phyloP scores from a whole-genome alignment of 2,113 vertebrate species.

The Ptilorrhoa leucosticta region DNA sequence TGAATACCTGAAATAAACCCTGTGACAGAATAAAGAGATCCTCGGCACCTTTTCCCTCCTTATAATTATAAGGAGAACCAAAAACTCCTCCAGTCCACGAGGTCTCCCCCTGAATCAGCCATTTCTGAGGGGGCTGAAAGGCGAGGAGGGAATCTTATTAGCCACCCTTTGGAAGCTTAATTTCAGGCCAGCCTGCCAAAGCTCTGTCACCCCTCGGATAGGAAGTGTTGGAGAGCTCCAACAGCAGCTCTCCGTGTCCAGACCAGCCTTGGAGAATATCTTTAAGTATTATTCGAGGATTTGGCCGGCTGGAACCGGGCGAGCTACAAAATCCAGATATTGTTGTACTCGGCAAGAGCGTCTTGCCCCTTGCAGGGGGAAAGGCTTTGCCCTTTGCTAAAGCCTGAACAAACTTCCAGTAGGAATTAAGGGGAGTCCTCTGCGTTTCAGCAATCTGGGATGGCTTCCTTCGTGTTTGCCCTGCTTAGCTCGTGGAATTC shows the following conservation, averaged over 20 bases:
- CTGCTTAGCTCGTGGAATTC: not conserved
- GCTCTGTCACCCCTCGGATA: not conserved
- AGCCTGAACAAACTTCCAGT: constrained; percentile 9
- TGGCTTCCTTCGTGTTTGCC: not conserved
- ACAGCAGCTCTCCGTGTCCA: not conserved
- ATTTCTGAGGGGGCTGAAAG: not conserved
- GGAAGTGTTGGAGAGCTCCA: not conserved
- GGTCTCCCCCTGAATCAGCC: not conserved
- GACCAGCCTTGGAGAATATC: not conserved
- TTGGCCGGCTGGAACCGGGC: not conserved
- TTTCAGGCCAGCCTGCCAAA: not conserved
- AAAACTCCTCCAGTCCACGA: not conserved
- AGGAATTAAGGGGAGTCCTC: not conserved
- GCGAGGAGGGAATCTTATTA: constrained; percentile 7
- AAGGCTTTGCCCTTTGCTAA: constrained; percentile 26
- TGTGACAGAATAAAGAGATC: not conserved
- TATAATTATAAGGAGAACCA: not conserved
- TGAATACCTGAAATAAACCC: not conserved
- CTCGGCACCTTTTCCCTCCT: not conserved
- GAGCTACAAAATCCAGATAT: not conserved
- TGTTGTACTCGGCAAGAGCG: constrained; percentile 9
- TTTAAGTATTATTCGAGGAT: constrained; percentile 35
- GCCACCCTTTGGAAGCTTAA: not conserved
- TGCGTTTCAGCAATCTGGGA: not conserved
- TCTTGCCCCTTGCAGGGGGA: not conserved